Evolutionary conservation across 2,797 vertebrate genomes (phyloP), one percentile per base, ranked within the genome.

Genomic region (Pygocentrus nattereri): DNA sequence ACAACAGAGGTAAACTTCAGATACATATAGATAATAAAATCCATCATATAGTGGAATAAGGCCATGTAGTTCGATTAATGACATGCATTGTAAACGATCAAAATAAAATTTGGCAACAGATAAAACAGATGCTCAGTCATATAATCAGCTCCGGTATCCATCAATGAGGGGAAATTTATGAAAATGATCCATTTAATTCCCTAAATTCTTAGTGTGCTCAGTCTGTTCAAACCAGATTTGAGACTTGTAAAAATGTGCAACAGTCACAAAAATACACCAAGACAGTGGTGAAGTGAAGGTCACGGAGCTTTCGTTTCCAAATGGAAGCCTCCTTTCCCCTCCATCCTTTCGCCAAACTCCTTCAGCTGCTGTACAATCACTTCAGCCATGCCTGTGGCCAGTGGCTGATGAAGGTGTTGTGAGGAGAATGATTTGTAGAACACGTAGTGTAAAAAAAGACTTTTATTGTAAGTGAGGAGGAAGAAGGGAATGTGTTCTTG

Each of bases 101-200:
- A 91, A 80, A 84, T 89, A 91, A 92, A 44, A 73, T 87, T 90
- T 91, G 88, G 89, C 89, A 90, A 89, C 87, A 88, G 84, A 89
- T 81, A 58, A 73, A 85, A 71, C 52, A 84, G 78, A 34, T 38
- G 54, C 62, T 79, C 18, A 76, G 56, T 49, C 56, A 65, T 77
- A 84, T 34, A 44, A 49, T 30, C 31, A 76, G 47, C 5, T 49
- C 34, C 12, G 30, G 68, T 38, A 70, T 64, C 38, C 31, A 72
- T 56, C 67, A 79, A 50, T 74, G 49, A 76, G 52, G 19, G 19
- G 25, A 80, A 62, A 58, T 38, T 47, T 52, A 78, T 61, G 49
- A 59, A 77, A 50, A 76, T 30, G 74, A 82, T 30, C 25, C 62
- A 59, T 74, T 59, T 62, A 13, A 70, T 52, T 61, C 41, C 44